Percentiles rank a stretch among this genome's conserved stretches.
Evolutionary conservation across 2,888 invertebrate species (phyloP).

Genomic region (Caenorhabditis becei): DNA sequence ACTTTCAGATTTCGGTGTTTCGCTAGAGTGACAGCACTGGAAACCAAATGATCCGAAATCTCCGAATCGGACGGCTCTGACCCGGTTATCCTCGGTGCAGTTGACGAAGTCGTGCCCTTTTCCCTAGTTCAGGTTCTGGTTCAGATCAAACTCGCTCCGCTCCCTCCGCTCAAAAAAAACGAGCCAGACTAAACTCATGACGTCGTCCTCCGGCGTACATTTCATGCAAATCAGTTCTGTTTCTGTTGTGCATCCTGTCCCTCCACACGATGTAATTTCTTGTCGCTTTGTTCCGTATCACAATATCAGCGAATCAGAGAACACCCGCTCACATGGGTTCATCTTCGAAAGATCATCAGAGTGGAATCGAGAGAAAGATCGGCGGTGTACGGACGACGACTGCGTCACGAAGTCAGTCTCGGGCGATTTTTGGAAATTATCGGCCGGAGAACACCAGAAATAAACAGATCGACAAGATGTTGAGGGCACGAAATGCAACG

Average conservation of each 20-base stretch:
- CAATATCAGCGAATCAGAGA: conserved; percentile 34
- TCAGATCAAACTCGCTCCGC: conserved; percentile 3
- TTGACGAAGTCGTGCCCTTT: not conserved
- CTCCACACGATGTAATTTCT: not conserved
- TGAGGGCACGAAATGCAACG: conserved; percentile 47
- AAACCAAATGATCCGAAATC: no score
- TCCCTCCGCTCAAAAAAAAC: not conserved
- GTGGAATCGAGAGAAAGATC: conserved; percentile 11
- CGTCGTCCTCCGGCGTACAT: conserved; percentile 53
- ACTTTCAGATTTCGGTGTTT: no score
- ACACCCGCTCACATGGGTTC: conserved; percentile 55
- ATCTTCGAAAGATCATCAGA: conserved; percentile 36
- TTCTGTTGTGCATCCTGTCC: not conserved
- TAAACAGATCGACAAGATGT: conserved; percentile 8
- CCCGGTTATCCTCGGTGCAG: no score
- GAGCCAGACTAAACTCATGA: conserved; percentile 49
- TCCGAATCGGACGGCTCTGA: no score
- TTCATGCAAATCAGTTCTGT: conserved; percentile 50
- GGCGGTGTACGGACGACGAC: conserved; percentile 54
- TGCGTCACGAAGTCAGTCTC: conserved; percentile 61
- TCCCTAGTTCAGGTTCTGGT: not conserved
- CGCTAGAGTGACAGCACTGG: no score
- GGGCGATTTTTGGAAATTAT: conserved; percentile 55
- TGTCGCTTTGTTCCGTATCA: not conserved
- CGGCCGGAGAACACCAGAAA: conserved; percentile 10